Percentiles rank a stretch among this genome's conserved stretches.
phyloP scores from a whole-genome alignment of 2,888 invertebrate genomes.

The Torymus texanus region DNA sequence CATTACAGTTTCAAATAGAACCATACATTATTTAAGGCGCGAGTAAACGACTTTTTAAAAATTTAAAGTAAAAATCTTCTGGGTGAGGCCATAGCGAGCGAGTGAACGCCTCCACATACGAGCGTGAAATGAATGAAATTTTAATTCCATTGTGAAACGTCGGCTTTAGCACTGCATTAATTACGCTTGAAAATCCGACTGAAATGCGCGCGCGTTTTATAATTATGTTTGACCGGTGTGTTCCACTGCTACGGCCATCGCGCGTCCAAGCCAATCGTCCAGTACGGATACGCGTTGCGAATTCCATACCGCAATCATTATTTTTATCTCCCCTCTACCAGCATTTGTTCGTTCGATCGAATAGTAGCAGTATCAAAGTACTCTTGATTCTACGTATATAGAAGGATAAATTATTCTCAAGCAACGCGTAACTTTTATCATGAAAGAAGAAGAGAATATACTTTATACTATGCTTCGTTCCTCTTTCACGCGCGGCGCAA shows the following conservation, averaged over 20 bases:
- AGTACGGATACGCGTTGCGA: neutral
- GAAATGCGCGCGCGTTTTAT: neutral
- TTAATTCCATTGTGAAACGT: constrained; percentile 11
- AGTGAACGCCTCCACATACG: neutral
- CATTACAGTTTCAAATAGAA: no score
- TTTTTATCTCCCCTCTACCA: neutral
- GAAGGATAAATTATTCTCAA: no score
- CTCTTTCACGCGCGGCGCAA: neutral
- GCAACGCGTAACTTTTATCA: no score
- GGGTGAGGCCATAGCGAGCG: no score
- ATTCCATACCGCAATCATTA: constrained; percentile 19
- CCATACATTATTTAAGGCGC: no score
- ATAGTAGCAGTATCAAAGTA: no score
- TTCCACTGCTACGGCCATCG: no score
- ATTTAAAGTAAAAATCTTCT: no score
- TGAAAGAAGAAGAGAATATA: neutral
- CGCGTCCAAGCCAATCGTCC: neutral
- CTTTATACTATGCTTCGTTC: no score
- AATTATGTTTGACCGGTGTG: neutral
- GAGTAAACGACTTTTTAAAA: no score
- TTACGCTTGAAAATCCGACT: neutral
- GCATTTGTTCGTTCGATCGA: neutral
- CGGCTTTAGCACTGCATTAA: constrained; percentile 1
- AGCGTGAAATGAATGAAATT: neutral
- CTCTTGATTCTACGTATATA: no score